These are phyloP conservation scores for Chaetophractus vellerosus DNA, from an alignment of 2,797 vertebrate species.

Conservation along the genomic window DNA sequence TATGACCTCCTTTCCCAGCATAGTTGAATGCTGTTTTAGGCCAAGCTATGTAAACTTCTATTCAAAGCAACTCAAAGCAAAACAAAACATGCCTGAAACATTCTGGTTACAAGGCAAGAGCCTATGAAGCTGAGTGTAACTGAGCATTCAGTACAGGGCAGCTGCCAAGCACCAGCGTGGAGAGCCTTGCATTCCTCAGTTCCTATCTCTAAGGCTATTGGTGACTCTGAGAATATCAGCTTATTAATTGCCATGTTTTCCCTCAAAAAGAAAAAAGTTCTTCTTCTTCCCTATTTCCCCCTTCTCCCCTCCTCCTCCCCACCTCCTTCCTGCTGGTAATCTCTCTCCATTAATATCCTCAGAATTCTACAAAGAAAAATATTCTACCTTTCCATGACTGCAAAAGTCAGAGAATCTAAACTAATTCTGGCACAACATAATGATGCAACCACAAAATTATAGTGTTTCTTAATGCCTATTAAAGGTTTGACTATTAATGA, in stretches of 20 bases:
- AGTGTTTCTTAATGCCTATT: constrained; percentile 42
- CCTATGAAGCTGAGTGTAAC: background rate
- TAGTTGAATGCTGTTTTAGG: background rate
- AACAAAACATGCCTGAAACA: background rate
- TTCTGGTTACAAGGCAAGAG: background rate
- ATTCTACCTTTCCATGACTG: background rate
- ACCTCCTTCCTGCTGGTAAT: background rate
- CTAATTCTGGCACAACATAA: constrained; percentile 1
- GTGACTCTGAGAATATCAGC: background rate
- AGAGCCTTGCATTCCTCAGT: background rate
- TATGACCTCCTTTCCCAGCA: background rate
- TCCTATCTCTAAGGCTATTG: background rate
- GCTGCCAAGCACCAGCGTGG: background rate
- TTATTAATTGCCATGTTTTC: background rate
- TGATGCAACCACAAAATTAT: background rate
- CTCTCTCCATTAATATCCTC: background rate
- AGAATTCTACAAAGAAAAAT: constrained; percentile 40
- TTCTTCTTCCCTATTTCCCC: too few relatives aligned
- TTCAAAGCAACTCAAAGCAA: background rate
- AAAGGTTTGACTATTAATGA: constrained; percentile 56
- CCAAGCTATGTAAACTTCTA: background rate
- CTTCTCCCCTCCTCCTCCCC: too few relatives aligned
- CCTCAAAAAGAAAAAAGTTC: background rate
- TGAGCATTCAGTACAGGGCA: background rate
- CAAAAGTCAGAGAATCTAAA: background rate